Conservation (phyloP, 2,888 invertebrate species). For the Congeria kusceri region DNA sequence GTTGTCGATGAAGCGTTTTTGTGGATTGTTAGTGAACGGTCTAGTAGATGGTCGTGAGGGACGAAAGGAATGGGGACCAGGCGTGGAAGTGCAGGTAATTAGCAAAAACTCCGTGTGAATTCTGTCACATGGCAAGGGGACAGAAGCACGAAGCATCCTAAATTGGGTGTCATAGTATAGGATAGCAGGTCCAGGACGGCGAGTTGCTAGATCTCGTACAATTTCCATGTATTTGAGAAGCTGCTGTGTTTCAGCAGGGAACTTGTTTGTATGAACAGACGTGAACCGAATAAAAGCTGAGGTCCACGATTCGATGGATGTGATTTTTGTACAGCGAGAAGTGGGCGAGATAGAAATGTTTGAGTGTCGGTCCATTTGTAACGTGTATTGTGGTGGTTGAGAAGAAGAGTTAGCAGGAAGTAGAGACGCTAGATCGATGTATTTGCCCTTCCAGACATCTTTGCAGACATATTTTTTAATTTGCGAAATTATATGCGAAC, state of each 20-base stretch:
- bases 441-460: constrained; percentile 10
- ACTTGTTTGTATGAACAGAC: constrained; percentile 13
- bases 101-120: too few relatives aligned
- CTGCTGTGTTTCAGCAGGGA: constrained; percentile 23
- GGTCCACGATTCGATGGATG: constrained; percentile 24
- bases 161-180: too few relatives aligned
- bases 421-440: constrained; percentile 11
- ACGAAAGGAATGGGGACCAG: neutral
- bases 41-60: too few relatives aligned
- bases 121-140: constrained; percentile 9
- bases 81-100: constrained; percentile 2
- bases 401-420: neutral
- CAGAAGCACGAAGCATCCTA: too few relatives aligned
- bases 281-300: constrained; percentile 21
- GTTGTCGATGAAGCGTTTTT: constrained; percentile 6
- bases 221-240: too few relatives aligned
- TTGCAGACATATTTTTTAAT: constrained; percentile 11
- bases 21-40: too few relatives aligned
- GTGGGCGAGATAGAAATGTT: neutral
- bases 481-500: constrained; percentile 6
- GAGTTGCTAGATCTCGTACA: constrained; percentile 19
- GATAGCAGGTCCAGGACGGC: constrained; percentile 5
- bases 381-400: neutral
- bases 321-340: neutral
- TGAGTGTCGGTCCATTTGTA: neutral